A percentile compares a stretch with the other conserved stretches of the same genome.
phyloP scores from a whole-genome alignment of 1,140 invertebrate genomes.

The Carcinoscorpius rotundicauda region DNA sequence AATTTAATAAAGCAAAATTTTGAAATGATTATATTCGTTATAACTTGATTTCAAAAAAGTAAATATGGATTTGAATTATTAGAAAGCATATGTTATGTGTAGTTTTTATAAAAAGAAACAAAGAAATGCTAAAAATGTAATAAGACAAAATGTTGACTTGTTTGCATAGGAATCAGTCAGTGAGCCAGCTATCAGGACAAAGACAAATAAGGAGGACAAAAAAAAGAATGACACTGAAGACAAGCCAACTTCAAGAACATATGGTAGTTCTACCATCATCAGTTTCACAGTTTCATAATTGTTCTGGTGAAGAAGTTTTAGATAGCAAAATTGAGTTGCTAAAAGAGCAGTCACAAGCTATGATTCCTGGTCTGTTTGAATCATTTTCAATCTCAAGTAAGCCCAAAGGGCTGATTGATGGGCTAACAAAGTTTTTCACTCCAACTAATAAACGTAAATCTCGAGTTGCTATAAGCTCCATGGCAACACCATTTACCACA shows the following conservation, averaged over 20 bases:
- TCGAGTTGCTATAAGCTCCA: constrained; percentile 13
- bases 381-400: constrained; percentile 10
- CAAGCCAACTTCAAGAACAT: constrained; percentile 10
- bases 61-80: too few relatives aligned
- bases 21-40: too few relatives aligned
- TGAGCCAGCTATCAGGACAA: too few relatives aligned
- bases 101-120: too few relatives aligned
- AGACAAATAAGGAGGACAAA: background rate
- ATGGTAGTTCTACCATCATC: constrained; percentile 8
- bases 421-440: constrained; percentile 32
- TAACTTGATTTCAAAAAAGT: too few relatives aligned
- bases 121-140: too few relatives aligned
- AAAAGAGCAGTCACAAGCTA: constrained; percentile 28
- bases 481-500: too few relatives aligned
- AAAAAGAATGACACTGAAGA: background rate
- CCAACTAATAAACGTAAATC: constrained; percentile 31
- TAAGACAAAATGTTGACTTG: too few relatives aligned
- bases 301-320: constrained; percentile 7
- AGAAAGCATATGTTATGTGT: too few relatives aligned
- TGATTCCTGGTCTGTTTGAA: too few relatives aligned
- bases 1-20: too few relatives aligned
- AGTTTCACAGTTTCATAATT: constrained; percentile 11
- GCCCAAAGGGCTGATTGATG: constrained; percentile 24
- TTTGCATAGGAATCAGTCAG: too few relatives aligned
- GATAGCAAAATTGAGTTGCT: constrained; percentile 23